Evolutionary conservation across 2,888 invertebrate species (phyloP).

Genomic region (Doris montereyensis): DNA sequence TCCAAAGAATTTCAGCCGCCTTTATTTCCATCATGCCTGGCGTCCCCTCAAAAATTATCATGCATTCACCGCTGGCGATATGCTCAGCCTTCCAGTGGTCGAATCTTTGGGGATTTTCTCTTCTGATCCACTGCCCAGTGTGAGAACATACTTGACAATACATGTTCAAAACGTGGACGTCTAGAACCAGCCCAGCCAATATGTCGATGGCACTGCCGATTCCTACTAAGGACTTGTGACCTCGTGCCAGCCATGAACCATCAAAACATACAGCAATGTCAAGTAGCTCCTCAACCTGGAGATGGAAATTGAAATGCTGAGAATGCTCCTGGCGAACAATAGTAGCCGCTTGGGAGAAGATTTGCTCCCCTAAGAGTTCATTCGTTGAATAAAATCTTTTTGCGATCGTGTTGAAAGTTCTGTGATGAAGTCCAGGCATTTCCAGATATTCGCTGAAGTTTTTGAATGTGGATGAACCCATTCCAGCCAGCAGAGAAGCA

Average conservation of each 20-base stretch:
- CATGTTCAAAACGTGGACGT: conserved; percentile 1
- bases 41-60: conserved; percentile 4
- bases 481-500: neutral
- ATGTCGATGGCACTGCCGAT: conserved; percentile 27
- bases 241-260: too few species aligned
- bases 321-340: too few species aligned
- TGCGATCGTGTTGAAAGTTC: neutral
- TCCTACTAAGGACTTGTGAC: conserved; percentile 23
- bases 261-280: too few species aligned
- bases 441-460: neutral
- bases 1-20: conserved; percentile 19
- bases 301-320: too few species aligned
- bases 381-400: neutral
- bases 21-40: conserved; percentile 31
- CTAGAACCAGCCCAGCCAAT: conserved; percentile 12
- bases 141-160: conserved; percentile 7
- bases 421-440: neutral
- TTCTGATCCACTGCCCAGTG: neutral
- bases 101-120: neutral
- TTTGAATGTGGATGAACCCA: neutral
- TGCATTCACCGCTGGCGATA: neutral
- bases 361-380: too few species aligned
- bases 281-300: too few species aligned
- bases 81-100: conserved; percentile 9
- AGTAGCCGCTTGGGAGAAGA: too few species aligned